Conservation (phyloP, 1,140 invertebrate genomes). For the Drosophila tsacasi region DNA sequence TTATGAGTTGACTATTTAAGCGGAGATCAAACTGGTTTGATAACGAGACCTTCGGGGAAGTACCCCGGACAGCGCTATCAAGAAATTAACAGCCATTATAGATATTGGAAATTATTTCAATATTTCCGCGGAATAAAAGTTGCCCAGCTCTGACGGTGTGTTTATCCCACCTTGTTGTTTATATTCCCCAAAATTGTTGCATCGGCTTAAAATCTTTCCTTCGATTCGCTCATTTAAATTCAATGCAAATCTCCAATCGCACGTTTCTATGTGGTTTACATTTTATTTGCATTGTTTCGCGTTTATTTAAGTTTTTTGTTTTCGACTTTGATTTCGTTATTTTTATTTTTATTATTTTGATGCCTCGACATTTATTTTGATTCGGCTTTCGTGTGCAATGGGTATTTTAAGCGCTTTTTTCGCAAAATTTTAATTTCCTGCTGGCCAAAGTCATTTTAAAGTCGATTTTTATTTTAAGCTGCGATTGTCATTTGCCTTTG, state of each 20-base stretch:
- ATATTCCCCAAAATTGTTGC: background rate
- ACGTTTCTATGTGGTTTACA: slow-evolving; percentile 72
- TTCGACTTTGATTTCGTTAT: slow-evolving; percentile 25
- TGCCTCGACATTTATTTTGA: slow-evolving; percentile 69
- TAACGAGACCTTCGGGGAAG: slow-evolving; percentile 16
- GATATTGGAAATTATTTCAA: background rate
- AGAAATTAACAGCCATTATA: background rate
- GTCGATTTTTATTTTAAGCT: slow-evolving; percentile 57
- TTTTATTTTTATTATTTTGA: slow-evolving; percentile 39
- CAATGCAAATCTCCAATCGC: slow-evolving; percentile 66
- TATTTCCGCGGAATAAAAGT: background rate
- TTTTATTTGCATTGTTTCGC: slow-evolving; percentile 56
- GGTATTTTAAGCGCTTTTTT: slow-evolving; percentile 38
- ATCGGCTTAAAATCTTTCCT: slow-evolving; percentile 4
- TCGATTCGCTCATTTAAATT: slow-evolving; percentile 56
- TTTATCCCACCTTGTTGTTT: background rate
- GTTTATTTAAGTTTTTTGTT: slow-evolving; percentile 45
- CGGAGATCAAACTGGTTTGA: slow-evolving; percentile 37
- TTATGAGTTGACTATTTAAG: background rate
- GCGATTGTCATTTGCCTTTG: slow-evolving; percentile 47
- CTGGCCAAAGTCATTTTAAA: slow-evolving; percentile 34
- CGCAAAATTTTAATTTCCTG: slow-evolving; percentile 63
- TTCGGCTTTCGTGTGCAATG: slow-evolving; percentile 44
- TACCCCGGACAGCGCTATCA: background rate
- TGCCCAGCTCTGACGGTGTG: background rate